Percentiles rank a stretch among this genome's conserved stretches.
Evolutionary conservation across 2,888 invertebrate species (phyloP).

Genomic region (Lepas anatifera): DNA sequence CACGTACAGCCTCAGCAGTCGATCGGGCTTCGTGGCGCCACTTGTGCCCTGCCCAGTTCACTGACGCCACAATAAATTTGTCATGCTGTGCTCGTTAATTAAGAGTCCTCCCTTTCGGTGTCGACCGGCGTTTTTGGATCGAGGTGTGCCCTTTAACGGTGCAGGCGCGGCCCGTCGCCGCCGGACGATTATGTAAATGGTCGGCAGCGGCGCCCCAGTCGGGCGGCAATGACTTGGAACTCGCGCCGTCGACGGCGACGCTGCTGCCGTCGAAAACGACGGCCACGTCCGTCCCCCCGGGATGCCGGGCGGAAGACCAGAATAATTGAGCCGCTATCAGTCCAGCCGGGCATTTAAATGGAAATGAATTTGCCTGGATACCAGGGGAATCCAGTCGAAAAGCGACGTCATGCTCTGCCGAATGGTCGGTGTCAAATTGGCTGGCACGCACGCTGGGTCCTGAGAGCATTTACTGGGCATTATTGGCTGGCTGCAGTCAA

Average conservation of each 20-base stretch:
- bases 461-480: not conserved
- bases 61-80: too few species aligned
- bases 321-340: conserved; percentile 10
- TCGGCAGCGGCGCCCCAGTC: not conserved
- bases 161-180: not conserved
- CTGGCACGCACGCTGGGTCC: not conserved
- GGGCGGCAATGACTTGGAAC: not conserved
- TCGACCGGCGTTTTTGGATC: not conserved
- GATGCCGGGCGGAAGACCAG: not conserved
- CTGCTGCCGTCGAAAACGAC: not conserved
- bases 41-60: not conserved
- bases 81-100: conserved; percentile 2
- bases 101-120: conserved; percentile 4
- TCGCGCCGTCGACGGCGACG: not conserved
- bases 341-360: conserved; percentile 4
- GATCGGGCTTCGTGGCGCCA: too few species aligned
- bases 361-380: conserved; percentile 6
- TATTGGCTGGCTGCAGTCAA: not conserved
- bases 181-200: conserved; percentile 1
- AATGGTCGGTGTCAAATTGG: not conserved
- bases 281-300: too few species aligned
- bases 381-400: not conserved
- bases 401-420: not conserved
- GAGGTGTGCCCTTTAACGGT: conserved; percentile 11
- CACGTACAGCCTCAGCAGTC: too few species aligned